Conservation (phyloP, 1,140 invertebrate genomes). For the Whitmania pigra region DNA sequence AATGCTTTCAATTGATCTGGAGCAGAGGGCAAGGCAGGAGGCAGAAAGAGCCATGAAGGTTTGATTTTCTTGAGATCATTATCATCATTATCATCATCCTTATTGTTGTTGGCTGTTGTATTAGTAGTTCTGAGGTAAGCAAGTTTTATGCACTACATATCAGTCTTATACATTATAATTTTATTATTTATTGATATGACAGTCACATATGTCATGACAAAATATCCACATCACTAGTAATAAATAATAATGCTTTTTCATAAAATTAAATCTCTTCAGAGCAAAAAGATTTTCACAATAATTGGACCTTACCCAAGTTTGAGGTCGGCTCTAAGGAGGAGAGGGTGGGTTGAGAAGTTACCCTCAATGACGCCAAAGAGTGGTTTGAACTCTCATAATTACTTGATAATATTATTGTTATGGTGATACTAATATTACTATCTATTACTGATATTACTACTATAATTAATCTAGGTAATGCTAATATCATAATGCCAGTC, state of each 20-base stretch:
- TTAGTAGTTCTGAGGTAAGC: too few species aligned
- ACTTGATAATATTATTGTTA: too few species aligned
- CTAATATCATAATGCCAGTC: too few species aligned
- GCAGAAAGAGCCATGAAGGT: conserved; percentile 12
- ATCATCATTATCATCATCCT: too few species aligned
- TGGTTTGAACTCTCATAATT: neutral
- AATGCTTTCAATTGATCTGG: neutral
- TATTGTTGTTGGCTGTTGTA: neutral
- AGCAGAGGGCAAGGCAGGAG: conserved; percentile 4
- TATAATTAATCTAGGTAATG: too few species aligned
- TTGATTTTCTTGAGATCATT: neutral
- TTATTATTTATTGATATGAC: too few species aligned
- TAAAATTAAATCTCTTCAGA: neutral
- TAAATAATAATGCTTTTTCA: neutral
- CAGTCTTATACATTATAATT: too few species aligned
- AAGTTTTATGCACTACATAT: too few species aligned
- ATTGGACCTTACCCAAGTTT: conserved; percentile 46
- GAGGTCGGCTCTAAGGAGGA: conserved; percentile 41
- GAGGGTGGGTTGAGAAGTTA: conserved; percentile 45
- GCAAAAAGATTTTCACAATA: conserved; percentile 44
- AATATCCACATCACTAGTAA: neutral
- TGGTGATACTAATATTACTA: too few species aligned
- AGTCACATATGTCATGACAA: neutral
- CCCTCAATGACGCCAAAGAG: neutral
- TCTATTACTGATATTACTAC: too few species aligned